Base-by-base conservation (phyloP, 2,113 vertebrate species). In the Dasyprocta punctata region DNA sequence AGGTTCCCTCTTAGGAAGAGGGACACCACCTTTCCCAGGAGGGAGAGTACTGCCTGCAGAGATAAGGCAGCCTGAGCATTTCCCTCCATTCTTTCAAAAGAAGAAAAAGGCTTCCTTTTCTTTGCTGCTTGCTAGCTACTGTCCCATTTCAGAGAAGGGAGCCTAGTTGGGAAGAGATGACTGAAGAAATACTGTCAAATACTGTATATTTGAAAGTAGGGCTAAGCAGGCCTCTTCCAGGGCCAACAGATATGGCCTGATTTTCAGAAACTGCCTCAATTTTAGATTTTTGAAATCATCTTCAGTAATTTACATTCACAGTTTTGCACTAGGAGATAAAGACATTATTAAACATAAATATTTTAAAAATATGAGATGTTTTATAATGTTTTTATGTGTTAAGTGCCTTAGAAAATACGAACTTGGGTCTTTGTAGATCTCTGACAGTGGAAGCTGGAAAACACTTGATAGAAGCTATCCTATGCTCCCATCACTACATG, bases 371-470 rank as follows among this genome's bases (percentile, higher is more conserved):
- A 52, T 13, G 41, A 88, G 41, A 47, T 17, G 24, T 33, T 61
- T 78, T 67, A 4, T 77, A 58, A 73, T 44, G 83, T 78, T 96
- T 89, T 89, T 89, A 30, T 52, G 52, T 71, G 67, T 83, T 92
- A 63, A 44, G 28, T 60, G 54, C 17, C 14, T 71, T 93, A 73
- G n/a, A 69, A 92, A 86, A 77, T 93, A 52, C 69, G 38, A 94
- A 65, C 10, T 65, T 60, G 49, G 26, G 6, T 41, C 16, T 80
- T 49, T 19, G 78, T 85, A 85, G 82, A 41, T 28, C 3, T 88
- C 87, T 83, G 56, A 73, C 78, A 94, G 93, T 54, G 54, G 33
- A 88, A 96, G 12, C 30, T 92, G 47, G 20, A 92, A 87, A 94
- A 88, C 11, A 28, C 83, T 92, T 33, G 93, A 67, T 7, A 94